Percentiles rank a stretch among this genome's conserved stretches.
These are phyloP conservation scores for Fragum fragum DNA, from an alignment of 2,888 invertebrate species.

Conservation along the genomic window DNA sequence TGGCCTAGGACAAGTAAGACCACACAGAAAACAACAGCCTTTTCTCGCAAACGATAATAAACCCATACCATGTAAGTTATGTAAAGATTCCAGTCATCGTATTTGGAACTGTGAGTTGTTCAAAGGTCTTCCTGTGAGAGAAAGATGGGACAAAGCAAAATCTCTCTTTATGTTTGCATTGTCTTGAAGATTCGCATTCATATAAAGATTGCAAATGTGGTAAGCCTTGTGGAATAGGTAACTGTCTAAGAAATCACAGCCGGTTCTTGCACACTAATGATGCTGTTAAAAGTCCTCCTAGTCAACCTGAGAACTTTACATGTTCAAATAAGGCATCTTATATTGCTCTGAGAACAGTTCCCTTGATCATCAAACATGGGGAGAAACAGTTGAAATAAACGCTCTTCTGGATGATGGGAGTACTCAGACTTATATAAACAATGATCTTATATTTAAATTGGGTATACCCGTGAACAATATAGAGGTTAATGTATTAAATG, in stretches of 20 bases:
- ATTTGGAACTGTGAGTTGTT: constrained; percentile 35
- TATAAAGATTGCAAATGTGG: constrained; percentile 26
- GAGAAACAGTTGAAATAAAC: constrained; percentile 36
- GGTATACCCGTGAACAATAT: not conserved
- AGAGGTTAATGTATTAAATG: constrained; percentile 51
- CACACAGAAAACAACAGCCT: not conserved
- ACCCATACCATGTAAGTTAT: not conserved
- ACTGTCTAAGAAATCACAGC: constrained; percentile 26
- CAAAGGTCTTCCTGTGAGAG: not conserved
- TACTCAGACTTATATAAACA: constrained; percentile 51
- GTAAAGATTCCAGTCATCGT: constrained; percentile 2
- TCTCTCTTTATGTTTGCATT: constrained; percentile 34
- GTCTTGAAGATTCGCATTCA: constrained; percentile 24
- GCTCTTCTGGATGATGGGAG: constrained; percentile 60
- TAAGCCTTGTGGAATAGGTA: constrained; percentile 23
- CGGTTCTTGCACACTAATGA: constrained; percentile 38
- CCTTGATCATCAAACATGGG: constrained; percentile 41
- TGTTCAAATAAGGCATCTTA: constrained; percentile 10
- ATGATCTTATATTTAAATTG: constrained; percentile 31
- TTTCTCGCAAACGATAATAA: not conserved
- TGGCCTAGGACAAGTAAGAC: not conserved
- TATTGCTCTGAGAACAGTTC: constrained; percentile 46
- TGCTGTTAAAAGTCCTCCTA: no score
- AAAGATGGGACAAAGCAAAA: constrained; percentile 31
- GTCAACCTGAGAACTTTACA: not conserved